These are phyloP conservation scores for Tuberolachnus salignus DNA, from an alignment of 2,888 invertebrate genomes.

Conservation along the genomic window DNA sequence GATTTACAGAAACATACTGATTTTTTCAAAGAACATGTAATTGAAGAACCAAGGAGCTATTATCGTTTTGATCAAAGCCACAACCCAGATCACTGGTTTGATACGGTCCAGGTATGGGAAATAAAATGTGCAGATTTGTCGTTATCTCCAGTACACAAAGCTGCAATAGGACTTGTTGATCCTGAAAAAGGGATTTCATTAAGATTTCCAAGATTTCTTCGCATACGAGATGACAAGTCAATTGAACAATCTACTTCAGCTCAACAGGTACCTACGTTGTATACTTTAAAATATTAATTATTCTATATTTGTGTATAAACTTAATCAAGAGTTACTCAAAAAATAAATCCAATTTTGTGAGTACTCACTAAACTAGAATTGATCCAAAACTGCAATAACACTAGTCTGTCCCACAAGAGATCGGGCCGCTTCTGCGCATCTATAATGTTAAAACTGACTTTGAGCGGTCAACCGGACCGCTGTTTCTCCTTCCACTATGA, in stretches of 20 bases:
- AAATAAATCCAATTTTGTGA: neutral
- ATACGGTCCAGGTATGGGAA: slow-evolving; percentile 90
- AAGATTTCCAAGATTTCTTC: slow-evolving; percentile 90
- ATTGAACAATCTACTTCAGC: slow-evolving; percentile 92
- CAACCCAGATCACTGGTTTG: slow-evolving; percentile 88
- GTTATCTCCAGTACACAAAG: slow-evolving; percentile 90
- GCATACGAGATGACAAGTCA: slow-evolving; percentile 88
- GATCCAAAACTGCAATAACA: too few species aligned
- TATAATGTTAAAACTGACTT: too few species aligned
- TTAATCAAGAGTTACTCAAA: neutral
- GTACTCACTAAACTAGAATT: too few species aligned
- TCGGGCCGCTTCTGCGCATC: too few species aligned
- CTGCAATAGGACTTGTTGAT: slow-evolving; percentile 86
- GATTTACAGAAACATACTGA: slow-evolving; percentile 78
- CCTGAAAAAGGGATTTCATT: slow-evolving; percentile 91
- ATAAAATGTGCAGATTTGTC: slow-evolving; percentile 97
- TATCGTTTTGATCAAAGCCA: slow-evolving; percentile 77
- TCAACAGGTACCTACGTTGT: slow-evolving; percentile 69
- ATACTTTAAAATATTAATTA: neutral
- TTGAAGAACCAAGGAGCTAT: slow-evolving; percentile 77
- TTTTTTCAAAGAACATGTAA: slow-evolving; percentile 76
- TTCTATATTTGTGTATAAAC: neutral
- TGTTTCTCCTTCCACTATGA: too few species aligned
- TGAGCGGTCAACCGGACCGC: too few species aligned
- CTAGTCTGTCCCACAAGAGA: too few species aligned